Base-by-base conservation (phyloP, 2,797 vertebrate genomes). In the Vespertilio murinus region DNA sequence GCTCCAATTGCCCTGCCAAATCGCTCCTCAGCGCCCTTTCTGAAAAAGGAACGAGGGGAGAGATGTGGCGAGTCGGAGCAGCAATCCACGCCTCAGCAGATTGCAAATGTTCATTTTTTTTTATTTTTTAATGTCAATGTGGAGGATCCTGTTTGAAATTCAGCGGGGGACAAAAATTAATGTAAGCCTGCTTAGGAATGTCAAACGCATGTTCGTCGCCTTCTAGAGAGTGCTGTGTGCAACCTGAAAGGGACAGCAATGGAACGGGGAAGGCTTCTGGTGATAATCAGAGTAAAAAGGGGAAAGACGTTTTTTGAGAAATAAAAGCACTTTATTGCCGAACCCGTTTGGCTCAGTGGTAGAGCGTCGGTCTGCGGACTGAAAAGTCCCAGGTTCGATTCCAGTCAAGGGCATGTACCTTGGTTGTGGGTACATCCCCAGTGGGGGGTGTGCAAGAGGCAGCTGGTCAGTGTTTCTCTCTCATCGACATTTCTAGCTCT, bases 1-100 rank as follows among this genome's bases (percentile, higher is more conserved):
- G 91, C 69, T n/a, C 94, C 84, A 95, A 97, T 95, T 93, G 87
- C 90, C 77, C 75, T 95, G 95, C 92, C 96, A 98, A 98, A 94
- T 89, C 79, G 79, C 90, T 97, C 96, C 11, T 38, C 93, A 93
- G 91, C 95, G 59, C 74, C 97, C 94, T 94, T 97, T 96, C 96
- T 96, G 94, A 91, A 95, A 96, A 96, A 95, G 94, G 93, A 96
- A 91, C 74, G 84, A 93, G 74, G 77, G 70, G 65, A 92, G 78
- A 69, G 90, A 90, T 35, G 93, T 61, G 77, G 30, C 6, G 0
- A 94, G 92, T 35, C 38, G 52, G 40, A 94, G 89, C 49, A 93
- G 38, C 81, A 73, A 95, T 70, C 38, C 86, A 96, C 28, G 4
- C 42, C 88, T 94, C 83, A 45, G 65, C 42, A 84, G 81, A 97